These are phyloP conservation scores for Epinephelus fuscoguttatus DNA, from an alignment of 2,113 vertebrate genomes.

Conservation along the genomic window DNA sequence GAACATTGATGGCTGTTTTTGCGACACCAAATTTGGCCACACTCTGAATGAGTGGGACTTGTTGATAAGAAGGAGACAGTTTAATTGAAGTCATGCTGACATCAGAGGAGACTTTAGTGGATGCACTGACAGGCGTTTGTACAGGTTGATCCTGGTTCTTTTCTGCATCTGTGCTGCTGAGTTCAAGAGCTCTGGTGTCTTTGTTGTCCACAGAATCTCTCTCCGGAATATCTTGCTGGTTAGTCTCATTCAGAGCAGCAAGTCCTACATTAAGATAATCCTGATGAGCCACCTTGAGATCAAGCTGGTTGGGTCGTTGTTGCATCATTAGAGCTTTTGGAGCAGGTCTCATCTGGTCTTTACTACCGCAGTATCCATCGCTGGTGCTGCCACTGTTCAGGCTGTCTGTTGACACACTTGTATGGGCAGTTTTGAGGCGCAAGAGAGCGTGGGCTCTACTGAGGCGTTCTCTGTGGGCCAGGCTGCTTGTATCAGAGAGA, in stretches of 20 bases:
- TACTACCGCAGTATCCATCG: constrained; percentile 91
- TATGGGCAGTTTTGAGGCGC: constrained; percentile 88
- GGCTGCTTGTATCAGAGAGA: constrained; percentile 85
- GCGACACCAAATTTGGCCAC: constrained; percentile 79
- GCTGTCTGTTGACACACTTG: constrained; percentile 94
- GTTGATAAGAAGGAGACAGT: constrained; percentile 94
- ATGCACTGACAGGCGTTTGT: constrained; percentile 82
- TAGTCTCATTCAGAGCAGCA: constrained; percentile 47
- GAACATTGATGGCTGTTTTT: constrained; percentile 80
- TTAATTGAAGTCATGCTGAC: constrained; percentile 92
- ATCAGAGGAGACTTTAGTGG: constrained; percentile 82
- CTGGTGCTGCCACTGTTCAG: constrained; percentile 95
- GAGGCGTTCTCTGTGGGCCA: constrained; percentile 85
- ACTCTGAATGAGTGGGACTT: constrained; percentile 88
- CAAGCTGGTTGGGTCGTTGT: constrained; percentile 90
- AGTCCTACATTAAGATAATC: constrained; percentile 71
- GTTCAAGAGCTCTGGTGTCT: constrained; percentile 66
- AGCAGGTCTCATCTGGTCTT: constrained; percentile 87
- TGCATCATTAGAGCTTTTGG: constrained; percentile 82
- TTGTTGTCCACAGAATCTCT: constrained; percentile 82
- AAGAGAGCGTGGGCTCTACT: constrained; percentile 88
- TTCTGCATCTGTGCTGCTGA: constrained; percentile 75
- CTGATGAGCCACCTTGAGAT: constrained; percentile 87
- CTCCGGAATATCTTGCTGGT: constrained; percentile 81
- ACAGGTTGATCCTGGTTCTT: constrained; percentile 78